Percentiles rank a stretch among this genome's conserved stretches.
Conservation (phyloP, 2,797 vertebrate genomes). For the Poeciliopsis turneri region DNA sequence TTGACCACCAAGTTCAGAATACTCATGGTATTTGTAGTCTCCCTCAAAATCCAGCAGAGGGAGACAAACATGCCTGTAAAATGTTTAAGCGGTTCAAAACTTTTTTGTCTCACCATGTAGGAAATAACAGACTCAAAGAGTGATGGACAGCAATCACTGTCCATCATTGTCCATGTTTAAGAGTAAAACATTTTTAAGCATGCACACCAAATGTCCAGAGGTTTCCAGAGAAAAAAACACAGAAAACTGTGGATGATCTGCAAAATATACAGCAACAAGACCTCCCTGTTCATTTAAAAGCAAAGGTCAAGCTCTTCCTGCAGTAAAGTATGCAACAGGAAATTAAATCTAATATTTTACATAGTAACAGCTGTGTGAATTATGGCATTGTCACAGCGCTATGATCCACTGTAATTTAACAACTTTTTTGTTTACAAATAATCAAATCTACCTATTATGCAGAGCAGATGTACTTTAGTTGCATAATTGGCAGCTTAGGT, state of each 20-base stretch:
- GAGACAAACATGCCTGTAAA: constrained; percentile 51
- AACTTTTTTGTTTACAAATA: not conserved
- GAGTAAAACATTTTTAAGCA: not conserved
- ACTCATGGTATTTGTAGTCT: constrained; percentile 14
- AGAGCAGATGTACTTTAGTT: not conserved
- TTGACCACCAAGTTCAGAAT: too few relatives aligned
- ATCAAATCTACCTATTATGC: constrained; percentile 7
- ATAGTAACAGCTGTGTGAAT: constrained; percentile 40
- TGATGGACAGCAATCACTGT: not conserved
- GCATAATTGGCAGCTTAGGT: not conserved
- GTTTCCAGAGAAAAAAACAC: not conserved
- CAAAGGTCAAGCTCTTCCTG: constrained; percentile 22
- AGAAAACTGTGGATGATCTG: not conserved
- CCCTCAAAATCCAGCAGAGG: constrained; percentile 56
- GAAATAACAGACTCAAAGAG: not conserved
- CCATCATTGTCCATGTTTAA: too few relatives aligned
- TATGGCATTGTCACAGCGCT: constrained; percentile 19
- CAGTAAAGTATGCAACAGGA: constrained; percentile 2
- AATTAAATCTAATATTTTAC: constrained; percentile 31
- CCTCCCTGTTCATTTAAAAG: constrained; percentile 5
- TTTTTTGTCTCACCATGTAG: constrained; percentile 20
- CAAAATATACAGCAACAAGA: constrained; percentile 5
- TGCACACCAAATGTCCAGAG: not conserved
- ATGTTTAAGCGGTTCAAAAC: constrained; percentile 27
- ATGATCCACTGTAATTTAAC: not conserved